A percentile compares a stretch with the other conserved stretches of the same genome.
These are phyloP conservation scores for Clarias macrocephalus DNA, from an alignment of 2,113 vertebrate genomes.

Conservation along the genomic window DNA sequence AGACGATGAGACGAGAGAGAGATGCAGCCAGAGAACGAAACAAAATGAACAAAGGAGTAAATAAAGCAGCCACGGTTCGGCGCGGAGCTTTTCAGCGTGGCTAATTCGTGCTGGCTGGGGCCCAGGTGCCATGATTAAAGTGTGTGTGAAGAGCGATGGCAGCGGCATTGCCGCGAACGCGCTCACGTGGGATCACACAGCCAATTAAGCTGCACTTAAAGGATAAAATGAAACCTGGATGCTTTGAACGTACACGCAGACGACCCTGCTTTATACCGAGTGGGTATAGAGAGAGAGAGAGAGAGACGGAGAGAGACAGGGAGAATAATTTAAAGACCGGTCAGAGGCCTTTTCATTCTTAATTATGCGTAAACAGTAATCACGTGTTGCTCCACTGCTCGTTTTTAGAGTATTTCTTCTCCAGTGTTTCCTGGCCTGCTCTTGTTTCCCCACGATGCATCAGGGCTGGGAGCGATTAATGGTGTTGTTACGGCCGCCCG, in stretches of 20 bases:
- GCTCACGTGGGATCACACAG: constrained; percentile 85
- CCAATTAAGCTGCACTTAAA: constrained; percentile 84
- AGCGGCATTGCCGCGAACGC: constrained; percentile 73
- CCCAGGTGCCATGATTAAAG: constrained; percentile 84
- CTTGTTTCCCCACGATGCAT: constrained; percentile 1
- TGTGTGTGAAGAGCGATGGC: constrained; percentile 76
- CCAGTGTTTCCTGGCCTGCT: background rate
- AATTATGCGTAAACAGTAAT: constrained; percentile 19
- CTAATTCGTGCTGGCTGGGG: constrained; percentile 79
- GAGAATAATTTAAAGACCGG: background rate
- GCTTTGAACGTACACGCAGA: constrained; percentile 58
- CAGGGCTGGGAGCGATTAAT: background rate
- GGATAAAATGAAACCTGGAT: constrained; percentile 74
- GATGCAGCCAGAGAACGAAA: constrained; percentile 45
- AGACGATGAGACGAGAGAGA: constrained; percentile 25
- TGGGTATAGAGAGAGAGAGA: background rate
- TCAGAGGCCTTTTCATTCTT: constrained; percentile 12
- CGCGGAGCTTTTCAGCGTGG: constrained; percentile 70
- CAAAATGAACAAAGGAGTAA: constrained; percentile 63
- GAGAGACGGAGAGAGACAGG: background rate
- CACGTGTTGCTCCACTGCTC: constrained; percentile 25
- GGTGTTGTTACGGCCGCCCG: background rate
- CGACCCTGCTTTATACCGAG: constrained; percentile 51
- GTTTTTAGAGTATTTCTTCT: constrained; percentile 17
- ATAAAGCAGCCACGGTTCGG: constrained; percentile 65